phyloP scores from a whole-genome alignment of 2,888 invertebrate species.

The Drosophila nigricruria region DNA sequence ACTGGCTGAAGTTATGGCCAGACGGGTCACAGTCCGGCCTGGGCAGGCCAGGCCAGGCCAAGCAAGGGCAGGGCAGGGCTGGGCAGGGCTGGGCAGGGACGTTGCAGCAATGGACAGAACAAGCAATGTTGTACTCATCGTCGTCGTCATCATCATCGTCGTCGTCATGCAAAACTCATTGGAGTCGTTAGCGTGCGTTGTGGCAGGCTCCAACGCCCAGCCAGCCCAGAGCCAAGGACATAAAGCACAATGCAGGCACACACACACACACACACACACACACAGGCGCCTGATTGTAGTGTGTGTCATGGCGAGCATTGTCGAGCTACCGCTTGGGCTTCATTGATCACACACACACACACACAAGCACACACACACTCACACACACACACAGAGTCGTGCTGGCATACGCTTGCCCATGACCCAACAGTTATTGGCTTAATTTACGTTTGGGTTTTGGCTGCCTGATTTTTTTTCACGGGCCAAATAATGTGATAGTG shows the following conservation, averaged over 20 bases:
- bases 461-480: constrained; percentile 53
- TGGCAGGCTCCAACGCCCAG: constrained; percentile 14
- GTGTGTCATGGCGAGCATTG: constrained; percentile 16
- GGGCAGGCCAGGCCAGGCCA: background rate
- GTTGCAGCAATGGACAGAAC: constrained; percentile 26
- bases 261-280: constrained; percentile 28
- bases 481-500: constrained; percentile 77
- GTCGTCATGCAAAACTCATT: constrained; percentile 72
- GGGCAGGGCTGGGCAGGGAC: background rate
- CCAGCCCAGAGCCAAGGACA: constrained; percentile 51
- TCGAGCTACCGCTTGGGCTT: constrained; percentile 46
- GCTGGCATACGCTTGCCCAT: constrained; percentile 18
- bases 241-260: constrained; percentile 62
- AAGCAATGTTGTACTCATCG: constrained; percentile 52
- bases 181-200: constrained; percentile 72
- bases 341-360: constrained; percentile 66
- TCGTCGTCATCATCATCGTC: constrained; percentile 49
- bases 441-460: constrained; percentile 71
- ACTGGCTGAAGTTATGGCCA: constrained; percentile 35
- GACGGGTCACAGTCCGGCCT: constrained; percentile 7
- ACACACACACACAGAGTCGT: constrained; percentile 6
- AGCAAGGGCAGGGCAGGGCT: background rate
- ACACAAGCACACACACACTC: constrained; percentile 34
- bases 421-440: constrained; percentile 69
- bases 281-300: constrained; percentile 17